Evolutionary conservation across 37 sponge, comb jelly and placozoan genomes (phyloP).

Genomic region (Crambe crambe): DNA sequence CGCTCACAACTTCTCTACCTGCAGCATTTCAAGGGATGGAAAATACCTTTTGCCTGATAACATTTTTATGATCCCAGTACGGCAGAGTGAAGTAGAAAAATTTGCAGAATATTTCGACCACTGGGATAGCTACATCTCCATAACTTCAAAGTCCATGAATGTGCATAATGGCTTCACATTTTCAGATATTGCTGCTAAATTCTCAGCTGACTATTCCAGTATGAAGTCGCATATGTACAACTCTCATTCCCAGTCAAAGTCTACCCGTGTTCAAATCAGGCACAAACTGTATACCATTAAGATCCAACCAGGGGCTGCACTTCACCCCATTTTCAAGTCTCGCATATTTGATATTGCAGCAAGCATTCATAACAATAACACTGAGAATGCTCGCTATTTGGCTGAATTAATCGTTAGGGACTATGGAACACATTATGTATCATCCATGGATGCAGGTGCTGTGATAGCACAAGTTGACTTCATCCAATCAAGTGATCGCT

Average conservation of each 20-base stretch:
- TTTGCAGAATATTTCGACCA: too few relatives aligned
- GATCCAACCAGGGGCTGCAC: slow-evolving; percentile 31
- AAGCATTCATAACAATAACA: slow-evolving; percentile 55
- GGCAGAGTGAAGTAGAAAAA: too few relatives aligned
- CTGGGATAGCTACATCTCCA: too few relatives aligned
- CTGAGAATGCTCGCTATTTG: slow-evolving; percentile 37
- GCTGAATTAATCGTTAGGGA: slow-evolving; percentile 68
- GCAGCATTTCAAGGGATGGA: too few relatives aligned
- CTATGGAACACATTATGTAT: slow-evolving; percentile 69
- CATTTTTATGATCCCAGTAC: too few relatives aligned
- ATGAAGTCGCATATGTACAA: slow-evolving; percentile 38
- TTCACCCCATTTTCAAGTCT: slow-evolving; percentile 50
- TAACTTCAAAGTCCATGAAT: too few relatives aligned
- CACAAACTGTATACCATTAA: slow-evolving; percentile 44
- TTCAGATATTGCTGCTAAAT: slow-evolving; percentile 50
- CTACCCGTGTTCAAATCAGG: slow-evolving; percentile 55
- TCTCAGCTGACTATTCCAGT: slow-evolving; percentile 35
- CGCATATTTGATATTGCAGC: slow-evolving; percentile 67
- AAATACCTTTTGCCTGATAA: too few relatives aligned
- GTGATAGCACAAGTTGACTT: slow-evolving; percentile 52
- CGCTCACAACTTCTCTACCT: too few relatives aligned
- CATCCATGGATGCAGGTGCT: slow-evolving; percentile 55
- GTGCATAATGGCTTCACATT: too few relatives aligned
- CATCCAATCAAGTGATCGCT: slow-evolving; percentile 1
- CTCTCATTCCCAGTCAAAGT: background rate